These are phyloP conservation scores for Tenebrio molitor DNA, from an alignment of 1,140 invertebrate species.

Conservation along the genomic window DNA sequence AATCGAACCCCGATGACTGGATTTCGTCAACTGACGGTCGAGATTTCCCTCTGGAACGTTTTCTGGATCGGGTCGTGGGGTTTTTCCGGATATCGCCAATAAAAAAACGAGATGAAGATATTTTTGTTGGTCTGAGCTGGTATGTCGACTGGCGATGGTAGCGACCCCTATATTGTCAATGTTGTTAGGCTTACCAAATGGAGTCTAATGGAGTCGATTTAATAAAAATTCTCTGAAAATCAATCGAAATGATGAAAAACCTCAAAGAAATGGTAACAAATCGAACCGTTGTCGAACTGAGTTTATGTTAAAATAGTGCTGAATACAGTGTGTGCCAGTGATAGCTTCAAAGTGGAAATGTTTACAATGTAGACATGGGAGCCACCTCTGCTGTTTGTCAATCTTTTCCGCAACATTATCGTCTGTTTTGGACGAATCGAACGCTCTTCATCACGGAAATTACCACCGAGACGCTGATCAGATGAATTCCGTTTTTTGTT, in stretches of 20 bases:
- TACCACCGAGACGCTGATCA: too few relatives aligned
- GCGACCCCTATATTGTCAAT: conserved; percentile 79
- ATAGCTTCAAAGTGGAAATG: conserved; percentile 62
- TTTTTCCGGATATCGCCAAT: background rate
- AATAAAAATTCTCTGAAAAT: conserved; percentile 64
- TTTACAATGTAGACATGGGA: conserved; percentile 67
- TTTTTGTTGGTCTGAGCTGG: conserved; percentile 46
- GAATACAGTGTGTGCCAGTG: conserved; percentile 63
- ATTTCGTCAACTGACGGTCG: background rate
- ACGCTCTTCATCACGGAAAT: background rate
- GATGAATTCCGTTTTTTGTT: too few relatives aligned
- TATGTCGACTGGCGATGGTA: conserved; percentile 62
- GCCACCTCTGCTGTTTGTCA: conserved; percentile 67
- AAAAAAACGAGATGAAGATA: conserved; percentile 28
- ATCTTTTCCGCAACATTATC: conserved; percentile 61
- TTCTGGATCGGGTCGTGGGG: background rate
- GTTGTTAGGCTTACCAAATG: conserved; percentile 73
- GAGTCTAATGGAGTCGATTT: conserved; percentile 68
- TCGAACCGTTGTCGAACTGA: conserved; percentile 66
- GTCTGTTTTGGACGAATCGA: conserved; percentile 40
- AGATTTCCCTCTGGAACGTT: background rate
- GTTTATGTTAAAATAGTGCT: conserved; percentile 63
- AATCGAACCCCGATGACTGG: background rate
- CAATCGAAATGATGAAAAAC: conserved; percentile 63
- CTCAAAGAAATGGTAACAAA: conserved; percentile 64